These are phyloP conservation scores for Peromyscus californicus DNA, from an alignment of 2,113 vertebrate genomes.

Conservation along the genomic window DNA sequence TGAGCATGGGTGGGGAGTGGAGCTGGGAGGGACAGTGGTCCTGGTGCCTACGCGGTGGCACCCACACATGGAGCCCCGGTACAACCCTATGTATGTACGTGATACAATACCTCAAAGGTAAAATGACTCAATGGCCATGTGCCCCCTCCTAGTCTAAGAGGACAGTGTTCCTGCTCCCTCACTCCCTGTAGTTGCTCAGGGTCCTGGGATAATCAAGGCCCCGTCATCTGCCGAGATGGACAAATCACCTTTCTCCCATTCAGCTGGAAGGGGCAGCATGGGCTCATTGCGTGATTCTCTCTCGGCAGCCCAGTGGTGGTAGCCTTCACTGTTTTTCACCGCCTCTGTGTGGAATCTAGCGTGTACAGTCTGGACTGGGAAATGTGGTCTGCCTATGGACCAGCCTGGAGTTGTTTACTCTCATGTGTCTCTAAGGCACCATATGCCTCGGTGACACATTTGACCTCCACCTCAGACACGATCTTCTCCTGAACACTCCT, in stretches of 20 bases:
- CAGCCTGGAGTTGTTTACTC: neutral
- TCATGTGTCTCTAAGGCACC: neutral
- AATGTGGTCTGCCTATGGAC: neutral
- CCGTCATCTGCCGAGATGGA: neutral
- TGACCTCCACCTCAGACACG: neutral
- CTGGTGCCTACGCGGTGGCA: neutral
- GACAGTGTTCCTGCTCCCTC: neutral
- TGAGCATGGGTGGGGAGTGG: slow-evolving; percentile 65
- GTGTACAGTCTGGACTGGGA: neutral
- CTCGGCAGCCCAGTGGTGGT: neutral
- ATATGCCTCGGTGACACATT: neutral
- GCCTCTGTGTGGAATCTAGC: neutral
- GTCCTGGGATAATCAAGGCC: neutral
- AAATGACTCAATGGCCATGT: neutral
- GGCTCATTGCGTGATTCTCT: neutral
- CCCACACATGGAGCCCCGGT: neutral
- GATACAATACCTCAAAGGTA: neutral
- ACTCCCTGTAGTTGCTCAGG: neutral
- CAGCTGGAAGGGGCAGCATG: neutral
- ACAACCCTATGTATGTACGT: neutral
- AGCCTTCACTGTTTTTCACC: neutral
- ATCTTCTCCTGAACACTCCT: neutral
- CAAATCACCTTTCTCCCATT: neutral
- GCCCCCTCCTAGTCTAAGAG: neutral
- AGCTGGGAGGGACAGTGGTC: neutral